Evolutionary conservation across 2,888 invertebrate genomes (phyloP).

Genomic region (Chalcosyrphus nemorum): DNA sequence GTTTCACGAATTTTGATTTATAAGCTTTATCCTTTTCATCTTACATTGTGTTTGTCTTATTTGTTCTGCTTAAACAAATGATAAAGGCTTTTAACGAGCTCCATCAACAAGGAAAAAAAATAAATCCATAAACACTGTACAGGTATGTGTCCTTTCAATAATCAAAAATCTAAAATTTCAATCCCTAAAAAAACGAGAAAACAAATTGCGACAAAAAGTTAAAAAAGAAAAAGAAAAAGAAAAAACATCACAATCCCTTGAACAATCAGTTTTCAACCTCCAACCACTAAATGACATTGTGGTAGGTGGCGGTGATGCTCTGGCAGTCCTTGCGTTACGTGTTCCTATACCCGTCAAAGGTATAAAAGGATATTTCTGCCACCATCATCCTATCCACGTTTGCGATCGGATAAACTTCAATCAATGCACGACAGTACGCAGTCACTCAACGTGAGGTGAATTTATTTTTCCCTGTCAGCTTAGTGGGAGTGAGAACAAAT

Average conservation of each 20-base stretch:
- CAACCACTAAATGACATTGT: background rate
- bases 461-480: slow-evolving; percentile 18
- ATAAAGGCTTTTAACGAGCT: background rate
- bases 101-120: background rate
- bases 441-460: slow-evolving; percentile 56
- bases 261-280: background rate
- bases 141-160: background rate
- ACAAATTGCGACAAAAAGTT: background rate
- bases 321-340: slow-evolving; percentile 7
- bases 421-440: slow-evolving; percentile 56
- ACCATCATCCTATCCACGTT: background rate
- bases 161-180: background rate
- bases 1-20: too few relatives aligned
- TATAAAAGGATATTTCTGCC: slow-evolving; percentile 11
- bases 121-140: background rate
- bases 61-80: too few relatives aligned
- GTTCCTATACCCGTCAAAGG: background rate
- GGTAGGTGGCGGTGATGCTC: background rate
- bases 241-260: background rate
- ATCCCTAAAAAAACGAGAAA: background rate
- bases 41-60: too few relatives aligned
- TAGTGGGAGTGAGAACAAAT: background rate
- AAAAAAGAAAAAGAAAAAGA: background rate
- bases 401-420: slow-evolving; percentile 52
- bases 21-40: too few relatives aligned